Evolutionary conservation across 1,140 invertebrate genomes (phyloP), one percentile per base, ranked within the genome.

Genomic region (Bombus terrestris): DNA sequence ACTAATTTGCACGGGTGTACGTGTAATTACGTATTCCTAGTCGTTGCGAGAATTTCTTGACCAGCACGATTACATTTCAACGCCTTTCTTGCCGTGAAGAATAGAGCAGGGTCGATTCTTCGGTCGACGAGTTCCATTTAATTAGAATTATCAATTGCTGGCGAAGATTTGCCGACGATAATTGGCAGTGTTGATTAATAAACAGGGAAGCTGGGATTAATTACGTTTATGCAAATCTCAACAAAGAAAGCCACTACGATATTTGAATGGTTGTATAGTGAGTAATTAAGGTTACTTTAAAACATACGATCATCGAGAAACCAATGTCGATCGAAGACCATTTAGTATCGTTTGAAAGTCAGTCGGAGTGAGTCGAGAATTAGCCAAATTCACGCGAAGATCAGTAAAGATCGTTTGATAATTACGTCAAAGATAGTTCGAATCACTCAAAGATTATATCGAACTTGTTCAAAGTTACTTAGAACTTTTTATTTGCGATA

Each of bases 1-100:
- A 83, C 81, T 83, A 83, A 83, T 83, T 78, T 78, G 5, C 62
- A 28, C 35, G 35, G 22, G 64, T 64, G n/a, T 32, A 76, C 74
- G 74, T 59, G 62, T 68, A 76, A 83, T 83, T 83, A 83, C 59
- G 72, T 83, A 57, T 68, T 83, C 43, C 13, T 15, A 15, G 81
- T 41, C 57, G n/a, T n/a, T 35, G 18, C 37, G 25, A 69, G 43
- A n/a, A 66, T 66, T 68, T 53, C 64, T 13, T 9, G 22, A 41
- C 32, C 22, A 39, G 3, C n/a, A 1, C 2, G 28, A 5, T 6
- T 37, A 39, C 39, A 13, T 76, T 32, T 53, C 15, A 8, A 22
- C 72, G 59, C 15, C 15, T 73, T 41, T 18, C n/a, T 13, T 35
- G 64, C 32, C 32, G 6, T n/a, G 72, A 74, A 28, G 8, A 32